phyloP scores from a whole-genome alignment of 2,113 vertebrate species.

The Lamprotornis superbus region DNA sequence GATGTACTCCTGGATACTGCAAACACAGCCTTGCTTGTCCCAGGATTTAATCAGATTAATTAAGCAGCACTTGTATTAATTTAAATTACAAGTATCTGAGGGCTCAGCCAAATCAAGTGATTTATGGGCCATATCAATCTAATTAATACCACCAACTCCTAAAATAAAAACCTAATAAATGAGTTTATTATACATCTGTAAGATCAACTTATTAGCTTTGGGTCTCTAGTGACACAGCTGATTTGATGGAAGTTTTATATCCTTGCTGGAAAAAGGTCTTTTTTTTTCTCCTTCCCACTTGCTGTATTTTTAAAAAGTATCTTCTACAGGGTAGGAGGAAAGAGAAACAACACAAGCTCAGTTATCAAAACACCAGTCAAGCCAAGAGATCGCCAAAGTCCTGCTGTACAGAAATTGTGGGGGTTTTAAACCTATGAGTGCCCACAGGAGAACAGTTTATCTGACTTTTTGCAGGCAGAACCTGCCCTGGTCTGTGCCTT shows the following conservation, averaged over 20 bases:
- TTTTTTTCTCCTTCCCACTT: neutral
- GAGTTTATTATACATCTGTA: conserved; percentile 40
- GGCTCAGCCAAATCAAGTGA: conserved; percentile 57
- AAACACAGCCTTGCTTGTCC: neutral
- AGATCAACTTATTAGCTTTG: conserved; percentile 22
- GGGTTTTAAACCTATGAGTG: neutral
- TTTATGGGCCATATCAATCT: conserved; percentile 58
- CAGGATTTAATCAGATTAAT: conserved; percentile 64
- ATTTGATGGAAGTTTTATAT: conserved; percentile 4
- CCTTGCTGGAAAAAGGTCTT: neutral
- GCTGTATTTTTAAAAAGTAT: neutral
- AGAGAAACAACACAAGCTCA: neutral
- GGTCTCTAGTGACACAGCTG: neutral
- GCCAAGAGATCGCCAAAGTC: conserved; percentile 1
- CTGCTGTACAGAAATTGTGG: neutral
- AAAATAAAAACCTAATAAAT: conserved; percentile 65
- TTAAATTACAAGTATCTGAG: conserved; percentile 56
- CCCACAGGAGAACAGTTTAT: conserved; percentile 22
- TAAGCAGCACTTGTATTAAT: conserved; percentile 57
- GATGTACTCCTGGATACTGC: neutral
- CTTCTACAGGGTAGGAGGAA: neutral
- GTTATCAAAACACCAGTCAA: neutral
- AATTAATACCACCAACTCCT: conserved; percentile 63
- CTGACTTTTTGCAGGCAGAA: neutral
- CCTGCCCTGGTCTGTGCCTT: neutral